Conservation (phyloP, 2,888 invertebrate species). For the Lasioglossum malachurum region DNA sequence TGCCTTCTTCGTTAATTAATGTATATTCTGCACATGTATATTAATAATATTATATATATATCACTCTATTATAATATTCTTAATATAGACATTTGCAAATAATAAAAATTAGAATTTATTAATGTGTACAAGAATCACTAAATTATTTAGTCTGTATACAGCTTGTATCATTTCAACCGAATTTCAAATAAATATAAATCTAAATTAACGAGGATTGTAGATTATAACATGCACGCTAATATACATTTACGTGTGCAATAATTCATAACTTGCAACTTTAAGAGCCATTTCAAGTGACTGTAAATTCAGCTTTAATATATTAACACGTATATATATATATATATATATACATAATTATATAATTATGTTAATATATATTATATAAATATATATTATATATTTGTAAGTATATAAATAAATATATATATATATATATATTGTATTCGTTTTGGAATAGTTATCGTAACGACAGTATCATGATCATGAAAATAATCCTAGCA, state of each 20-base stretch:
- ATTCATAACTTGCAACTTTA: slow-evolving; percentile 33
- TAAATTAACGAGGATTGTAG: slow-evolving; percentile 29
- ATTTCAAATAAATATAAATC: slow-evolving; percentile 46
- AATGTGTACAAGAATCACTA: slow-evolving; percentile 19
- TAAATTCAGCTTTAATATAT: slow-evolving; percentile 45
- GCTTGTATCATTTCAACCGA: slow-evolving; percentile 20
- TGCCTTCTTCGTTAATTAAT: not conserved
- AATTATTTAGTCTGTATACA: slow-evolving; percentile 17
- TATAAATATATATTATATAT: too few species aligned
- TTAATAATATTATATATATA: slow-evolving; percentile 30
- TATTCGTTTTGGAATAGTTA: slow-evolving; percentile 37
- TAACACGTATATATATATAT: slow-evolving; percentile 18
- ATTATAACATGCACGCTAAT: slow-evolving; percentile 36
- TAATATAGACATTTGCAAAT: slow-evolving; percentile 19
- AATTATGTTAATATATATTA: too few species aligned
- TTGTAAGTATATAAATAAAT: too few species aligned
- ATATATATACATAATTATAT: too few species aligned
- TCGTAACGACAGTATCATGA: slow-evolving; percentile 3
- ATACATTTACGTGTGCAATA: slow-evolving; percentile 30
- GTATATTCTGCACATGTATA: slow-evolving; percentile 20
- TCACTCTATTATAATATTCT: slow-evolving; percentile 11
- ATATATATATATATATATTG: slow-evolving; percentile 19
- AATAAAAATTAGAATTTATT: slow-evolving; percentile 35
- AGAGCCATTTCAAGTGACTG: slow-evolving; percentile 25
- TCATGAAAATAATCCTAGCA: slow-evolving; percentile 6